Evolutionary conservation across 2,888 invertebrate species (phyloP).

Genomic region (Leptothorax acervorum): DNA sequence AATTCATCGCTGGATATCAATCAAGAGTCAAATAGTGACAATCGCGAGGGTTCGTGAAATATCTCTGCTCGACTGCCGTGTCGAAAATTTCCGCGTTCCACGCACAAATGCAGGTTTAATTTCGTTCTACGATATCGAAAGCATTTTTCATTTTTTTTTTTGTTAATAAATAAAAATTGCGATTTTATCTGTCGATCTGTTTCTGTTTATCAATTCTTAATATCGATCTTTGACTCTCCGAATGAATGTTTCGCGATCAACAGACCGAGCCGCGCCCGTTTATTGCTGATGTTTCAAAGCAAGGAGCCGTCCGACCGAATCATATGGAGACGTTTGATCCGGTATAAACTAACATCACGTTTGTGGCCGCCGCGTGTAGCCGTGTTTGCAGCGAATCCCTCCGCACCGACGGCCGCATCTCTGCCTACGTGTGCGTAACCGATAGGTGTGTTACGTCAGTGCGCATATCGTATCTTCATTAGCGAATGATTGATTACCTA

Average conservation of each 20-base stretch:
- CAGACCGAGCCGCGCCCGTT: constrained; percentile 56
- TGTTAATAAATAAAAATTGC: neutral
- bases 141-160: constrained; percentile 15
- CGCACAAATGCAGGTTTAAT: constrained; percentile 15
- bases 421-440: constrained; percentile 36
- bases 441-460: constrained; percentile 55
- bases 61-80: neutral
- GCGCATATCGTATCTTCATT: constrained; percentile 61
- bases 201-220: neutral
- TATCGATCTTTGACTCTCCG: constrained; percentile 40
- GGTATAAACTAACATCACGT: constrained; percentile 27
- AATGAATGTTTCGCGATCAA: constrained; percentile 55
- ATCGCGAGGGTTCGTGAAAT: constrained; percentile 12
- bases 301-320: constrained; percentile 1
- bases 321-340: constrained; percentile 43
- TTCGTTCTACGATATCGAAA: neutral
- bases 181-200: neutral
- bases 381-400: constrained; percentile 18
- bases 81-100: neutral
- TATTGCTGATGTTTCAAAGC: constrained; percentile 57
- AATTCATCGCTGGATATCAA: constrained; percentile 37
- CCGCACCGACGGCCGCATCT: neutral
- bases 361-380: neutral
- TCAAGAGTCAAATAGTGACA: constrained; percentile 27
- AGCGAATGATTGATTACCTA: constrained; percentile 59